Evolutionary conservation across 1,140 invertebrate genomes (phyloP).

Genomic region (Calosoma granatense): DNA sequence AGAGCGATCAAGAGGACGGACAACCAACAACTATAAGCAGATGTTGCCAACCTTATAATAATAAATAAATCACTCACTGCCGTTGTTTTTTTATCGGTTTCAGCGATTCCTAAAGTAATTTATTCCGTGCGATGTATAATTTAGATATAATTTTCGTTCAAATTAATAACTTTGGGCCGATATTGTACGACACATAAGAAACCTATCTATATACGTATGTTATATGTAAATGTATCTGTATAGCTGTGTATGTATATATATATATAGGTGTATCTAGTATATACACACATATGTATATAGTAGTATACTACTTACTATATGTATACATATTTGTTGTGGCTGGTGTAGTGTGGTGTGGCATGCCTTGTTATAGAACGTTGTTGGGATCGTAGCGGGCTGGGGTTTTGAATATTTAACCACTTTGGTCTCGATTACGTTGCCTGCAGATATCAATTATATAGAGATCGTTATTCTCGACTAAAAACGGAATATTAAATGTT

Average conservation of each 20-base stretch:
- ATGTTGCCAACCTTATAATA: neutral
- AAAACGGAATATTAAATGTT: constrained; percentile 32
- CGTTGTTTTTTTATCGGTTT: neutral
- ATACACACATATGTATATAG: neutral
- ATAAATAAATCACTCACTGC: constrained; percentile 2
- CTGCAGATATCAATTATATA: constrained; percentile 35
- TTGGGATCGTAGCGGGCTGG: neutral
- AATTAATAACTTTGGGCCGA: constrained; percentile 24
- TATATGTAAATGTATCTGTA: no score
- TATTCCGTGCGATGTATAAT: constrained; percentile 6
- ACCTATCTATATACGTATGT: neutral
- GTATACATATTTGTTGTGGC: no score
- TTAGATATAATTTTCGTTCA: constrained; percentile 16
- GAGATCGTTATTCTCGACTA: constrained; percentile 32
- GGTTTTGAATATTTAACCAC: constrained; percentile 29
- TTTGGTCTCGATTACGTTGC: constrained; percentile 31
- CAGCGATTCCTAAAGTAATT: neutral
- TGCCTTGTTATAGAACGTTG: neutral
- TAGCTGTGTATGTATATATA: no score
- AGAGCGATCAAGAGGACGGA: no score
- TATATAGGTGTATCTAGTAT: neutral
- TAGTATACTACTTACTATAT: no score
- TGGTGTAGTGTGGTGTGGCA: neutral
- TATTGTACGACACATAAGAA: constrained; percentile 23
- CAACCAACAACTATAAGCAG: no score